A percentile compares a stretch with the other conserved stretches of the same genome.
Evolutionary conservation across 2,113 vertebrate species (phyloP).

Genomic region (Pungitius pungitius): DNA sequence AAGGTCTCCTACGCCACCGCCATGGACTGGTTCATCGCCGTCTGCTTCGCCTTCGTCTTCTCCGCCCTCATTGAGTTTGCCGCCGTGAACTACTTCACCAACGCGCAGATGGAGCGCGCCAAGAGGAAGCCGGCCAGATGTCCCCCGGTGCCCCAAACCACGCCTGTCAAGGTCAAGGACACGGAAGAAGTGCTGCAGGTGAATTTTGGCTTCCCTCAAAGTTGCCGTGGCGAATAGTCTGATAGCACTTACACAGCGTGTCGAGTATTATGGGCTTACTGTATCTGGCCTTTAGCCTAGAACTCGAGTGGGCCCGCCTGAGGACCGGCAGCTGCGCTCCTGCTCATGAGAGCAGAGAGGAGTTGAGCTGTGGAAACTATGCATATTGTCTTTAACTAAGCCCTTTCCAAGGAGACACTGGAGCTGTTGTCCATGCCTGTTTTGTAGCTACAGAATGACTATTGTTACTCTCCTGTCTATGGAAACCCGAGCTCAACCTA

Average conservation of each 20-base stretch:
- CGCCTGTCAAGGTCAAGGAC: conserved; percentile 83
- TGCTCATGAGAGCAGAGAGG: conserved; percentile 7
- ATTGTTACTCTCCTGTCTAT: too few species aligned
- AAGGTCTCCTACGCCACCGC: conserved; percentile 99
- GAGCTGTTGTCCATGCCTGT: too few species aligned
- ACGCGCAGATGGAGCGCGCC: conserved; percentile 88
- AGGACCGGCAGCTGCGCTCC: conserved; percentile 38
- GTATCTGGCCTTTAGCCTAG: conserved; percentile 36
- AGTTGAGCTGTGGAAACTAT: conserved; percentile 7
- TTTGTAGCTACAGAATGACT: too few species aligned
- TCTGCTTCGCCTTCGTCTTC: conserved; percentile 99
- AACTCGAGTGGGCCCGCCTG: conserved; percentile 25
- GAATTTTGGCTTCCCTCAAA: conserved; percentile 54
- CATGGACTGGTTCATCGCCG: conserved; percentile 99
- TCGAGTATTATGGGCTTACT: conserved; percentile 48
- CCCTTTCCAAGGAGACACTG: too few species aligned
- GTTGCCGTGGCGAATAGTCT: conserved; percentile 35
- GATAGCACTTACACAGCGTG: conserved; percentile 48
- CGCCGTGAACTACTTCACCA: conserved; percentile 98
- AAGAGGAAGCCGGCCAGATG: conserved; percentile 89
- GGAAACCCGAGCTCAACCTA: too few species aligned
- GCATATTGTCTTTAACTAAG: too few species aligned
- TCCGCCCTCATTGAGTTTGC: conserved; percentile 99
- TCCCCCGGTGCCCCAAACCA: conserved; percentile 80
- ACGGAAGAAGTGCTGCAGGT: conserved; percentile 86